Evolutionary conservation across 2,888 invertebrate genomes (phyloP).

Genomic region (Pandemis corylana): DNA sequence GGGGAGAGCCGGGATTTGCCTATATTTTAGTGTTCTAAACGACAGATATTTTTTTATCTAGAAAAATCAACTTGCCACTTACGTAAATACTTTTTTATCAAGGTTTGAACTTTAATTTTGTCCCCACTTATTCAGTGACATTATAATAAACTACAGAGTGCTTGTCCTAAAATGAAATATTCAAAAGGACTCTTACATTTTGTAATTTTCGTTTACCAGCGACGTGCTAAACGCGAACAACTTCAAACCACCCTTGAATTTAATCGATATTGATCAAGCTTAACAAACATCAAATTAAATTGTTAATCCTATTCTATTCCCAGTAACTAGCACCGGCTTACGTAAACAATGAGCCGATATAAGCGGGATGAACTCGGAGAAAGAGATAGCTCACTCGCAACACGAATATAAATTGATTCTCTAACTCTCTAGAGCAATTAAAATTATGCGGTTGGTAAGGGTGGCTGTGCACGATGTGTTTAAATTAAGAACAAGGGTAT

Average conservation of each 20-base stretch:
- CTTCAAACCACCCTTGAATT: too few relatives aligned
- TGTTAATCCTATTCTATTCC: constrained; percentile 22
- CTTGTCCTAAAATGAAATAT: too few relatives aligned
- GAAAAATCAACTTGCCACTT: too few relatives aligned
- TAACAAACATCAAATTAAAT: constrained; percentile 27
- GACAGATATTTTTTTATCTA: too few relatives aligned
- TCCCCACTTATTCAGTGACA: too few relatives aligned
- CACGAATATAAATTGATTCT: constrained; percentile 36
- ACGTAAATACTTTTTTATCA: too few relatives aligned
- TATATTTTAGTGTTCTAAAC: too few relatives aligned
- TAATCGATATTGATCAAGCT: not conserved
- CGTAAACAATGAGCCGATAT: constrained; percentile 5
- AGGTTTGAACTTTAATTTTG: too few relatives aligned
- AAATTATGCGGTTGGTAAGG: constrained; percentile 26
- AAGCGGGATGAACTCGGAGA: constrained; percentile 22
- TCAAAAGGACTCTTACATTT: too few relatives aligned
- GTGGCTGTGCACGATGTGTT: constrained; percentile 4
- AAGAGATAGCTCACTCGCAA: constrained; percentile 31
- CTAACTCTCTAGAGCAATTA: constrained; percentile 34
- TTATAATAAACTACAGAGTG: too few relatives aligned
- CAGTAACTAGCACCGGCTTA: constrained; percentile 10
- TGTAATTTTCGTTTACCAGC: not conserved
- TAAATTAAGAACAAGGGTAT: not conserved
- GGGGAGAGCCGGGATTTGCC: too few relatives aligned
- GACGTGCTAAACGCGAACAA: too few relatives aligned